Base-by-base conservation (phyloP, 2,888 invertebrate species). In the Drosophila paranaensis region DNA sequence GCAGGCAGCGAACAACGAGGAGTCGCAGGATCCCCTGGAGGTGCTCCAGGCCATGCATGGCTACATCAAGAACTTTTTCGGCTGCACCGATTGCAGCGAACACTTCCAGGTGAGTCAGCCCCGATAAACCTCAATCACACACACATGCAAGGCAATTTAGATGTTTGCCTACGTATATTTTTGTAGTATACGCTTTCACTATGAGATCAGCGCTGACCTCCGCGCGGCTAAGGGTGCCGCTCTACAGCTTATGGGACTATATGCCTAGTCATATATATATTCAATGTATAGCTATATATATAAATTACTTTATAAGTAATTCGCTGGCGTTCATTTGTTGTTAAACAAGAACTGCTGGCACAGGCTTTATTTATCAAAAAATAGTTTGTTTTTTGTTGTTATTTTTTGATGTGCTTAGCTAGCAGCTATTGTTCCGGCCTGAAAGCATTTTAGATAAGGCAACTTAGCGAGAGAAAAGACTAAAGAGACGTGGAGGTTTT, bases 21-120 rank as follows among this genome's bases (percentile, higher is more conserved):
- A 93, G 45, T 93, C 94, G 10, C 88, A 90, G 5, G 94, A 95
- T 89, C 95, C 96, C 0, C 93, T 95, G 4, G 95, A 95, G 90
- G 95, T 98, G 2, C 93, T 99, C 6, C 94, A 94, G 80, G 96
- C 96, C 1, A 97, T 99, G 94, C 95, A 96, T 90, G 97, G 96
- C 0, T 99, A 98, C 91, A 95, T 99, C 25, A 96, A 96, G 88
- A 92, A 97, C 92, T 99, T 98, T 94, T 98, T 99, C 93, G 97
- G 98, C 4, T 99, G 99, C 91, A 94, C 95, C 4, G 97, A 97
- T 69, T 99, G 99, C 91, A 94, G 97, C 2, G 93, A 95, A 85
- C 98, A 99, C 93, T 99, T 99, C 91, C 95, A 96, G 91, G 94
- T 93, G 75, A 89, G 88, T 89, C 81, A 71, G 0, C 20, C 16